These are phyloP conservation scores for Rallus limicola DNA, from an alignment of 2,113 vertebrate genomes.

Conservation along the genomic window DNA sequence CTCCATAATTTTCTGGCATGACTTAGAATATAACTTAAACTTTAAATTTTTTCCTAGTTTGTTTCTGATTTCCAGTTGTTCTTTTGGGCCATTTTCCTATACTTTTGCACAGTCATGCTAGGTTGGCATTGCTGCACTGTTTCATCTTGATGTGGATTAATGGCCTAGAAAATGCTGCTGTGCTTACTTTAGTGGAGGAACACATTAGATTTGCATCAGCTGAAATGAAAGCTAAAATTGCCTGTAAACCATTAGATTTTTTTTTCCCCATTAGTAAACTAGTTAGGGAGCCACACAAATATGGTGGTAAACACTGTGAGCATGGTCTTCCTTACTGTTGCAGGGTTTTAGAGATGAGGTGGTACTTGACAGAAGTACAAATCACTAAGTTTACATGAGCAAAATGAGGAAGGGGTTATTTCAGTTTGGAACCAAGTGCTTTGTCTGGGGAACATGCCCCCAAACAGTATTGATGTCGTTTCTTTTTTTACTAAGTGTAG, in stretches of 20 bases:
- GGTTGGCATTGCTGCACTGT: conserved; percentile 54
- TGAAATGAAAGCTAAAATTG: conserved; percentile 35
- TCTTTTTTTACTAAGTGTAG: conserved; percentile 43
- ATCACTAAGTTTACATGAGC: neutral
- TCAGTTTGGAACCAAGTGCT: conserved; percentile 31
- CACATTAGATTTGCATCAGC: conserved; percentile 41
- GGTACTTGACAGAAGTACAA: neutral
- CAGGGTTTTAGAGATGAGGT: neutral
- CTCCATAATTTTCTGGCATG: conserved; percentile 66
- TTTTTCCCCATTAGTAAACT: neutral
- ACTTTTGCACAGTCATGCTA: conserved; percentile 63
- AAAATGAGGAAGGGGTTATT: conserved; percentile 35
- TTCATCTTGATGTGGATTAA: conserved; percentile 69
- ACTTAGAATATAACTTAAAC: conserved; percentile 52
- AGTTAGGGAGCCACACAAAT: neutral
- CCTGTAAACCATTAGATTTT: neutral
- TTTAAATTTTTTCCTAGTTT: conserved; percentile 32
- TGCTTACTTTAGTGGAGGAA: conserved; percentile 52
- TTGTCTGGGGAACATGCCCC: neutral
- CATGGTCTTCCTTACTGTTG: neutral
- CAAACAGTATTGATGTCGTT: neutral
- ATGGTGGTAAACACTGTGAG: neutral
- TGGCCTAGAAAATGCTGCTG: conserved; percentile 65
- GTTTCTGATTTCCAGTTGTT: conserved; percentile 61
- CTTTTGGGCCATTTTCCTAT: conserved; percentile 65